These are phyloP conservation scores for Ptilodon capucinus DNA, from an alignment of 2,888 invertebrate species.

Conservation along the genomic window DNA sequence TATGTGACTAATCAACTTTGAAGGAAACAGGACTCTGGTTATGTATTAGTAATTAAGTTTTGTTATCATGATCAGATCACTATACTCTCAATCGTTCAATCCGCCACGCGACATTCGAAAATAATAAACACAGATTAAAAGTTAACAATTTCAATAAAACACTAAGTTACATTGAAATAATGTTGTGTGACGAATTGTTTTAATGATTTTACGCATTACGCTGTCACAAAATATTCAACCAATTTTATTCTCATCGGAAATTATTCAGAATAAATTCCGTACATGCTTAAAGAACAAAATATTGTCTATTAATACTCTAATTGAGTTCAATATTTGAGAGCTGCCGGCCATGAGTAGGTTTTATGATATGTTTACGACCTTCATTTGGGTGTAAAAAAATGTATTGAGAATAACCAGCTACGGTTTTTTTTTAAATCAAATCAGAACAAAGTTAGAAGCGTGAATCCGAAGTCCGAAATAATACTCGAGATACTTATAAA, in stretches of 20 bases:
- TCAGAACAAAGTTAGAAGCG: not conserved
- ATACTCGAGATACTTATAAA: no score
- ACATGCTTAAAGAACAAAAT: constrained; percentile 3
- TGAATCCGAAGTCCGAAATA: no score
- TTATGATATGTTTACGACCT: not conserved
- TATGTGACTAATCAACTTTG: constrained; percentile 48
- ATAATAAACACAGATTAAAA: constrained; percentile 2
- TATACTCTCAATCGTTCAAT: constrained; percentile 62
- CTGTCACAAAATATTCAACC: constrained; percentile 60
- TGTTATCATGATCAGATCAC: constrained; percentile 48
- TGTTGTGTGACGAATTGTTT: constrained; percentile 57
- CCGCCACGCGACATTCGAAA: constrained; percentile 54
- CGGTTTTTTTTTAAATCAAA: not conserved
- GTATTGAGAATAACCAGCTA: not conserved
- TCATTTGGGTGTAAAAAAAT: not conserved
- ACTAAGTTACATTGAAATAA: constrained; percentile 12
- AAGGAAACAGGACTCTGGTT: constrained; percentile 66
- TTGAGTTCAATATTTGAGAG: constrained; percentile 3
- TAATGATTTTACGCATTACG: constrained; percentile 59
- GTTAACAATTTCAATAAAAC: constrained; percentile 3
- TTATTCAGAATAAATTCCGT: constrained; percentile 5
- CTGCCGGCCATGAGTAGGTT: constrained; percentile 14
- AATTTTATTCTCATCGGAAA: constrained; percentile 13
- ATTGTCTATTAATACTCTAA: not conserved
- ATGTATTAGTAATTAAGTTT: constrained; percentile 19